phyloP scores from a whole-genome alignment of 2,888 invertebrate species.

The Tetragonula carbonaria region DNA sequence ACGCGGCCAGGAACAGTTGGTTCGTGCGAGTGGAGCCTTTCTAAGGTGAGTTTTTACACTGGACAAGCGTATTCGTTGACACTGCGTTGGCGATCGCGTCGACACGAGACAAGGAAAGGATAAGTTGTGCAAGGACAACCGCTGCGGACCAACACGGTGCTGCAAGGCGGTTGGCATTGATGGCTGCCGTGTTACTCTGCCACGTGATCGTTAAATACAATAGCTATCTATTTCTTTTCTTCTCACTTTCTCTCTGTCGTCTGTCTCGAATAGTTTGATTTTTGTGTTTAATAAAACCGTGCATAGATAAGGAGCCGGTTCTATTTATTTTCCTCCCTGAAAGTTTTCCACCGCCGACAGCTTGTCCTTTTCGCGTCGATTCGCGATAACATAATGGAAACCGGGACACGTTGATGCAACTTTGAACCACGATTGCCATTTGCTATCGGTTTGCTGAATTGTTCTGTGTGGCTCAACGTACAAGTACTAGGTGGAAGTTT shows the following conservation, averaged over 20 bases:
- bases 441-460: background rate
- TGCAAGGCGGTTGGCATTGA: constrained; percentile 57
- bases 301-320: background rate
- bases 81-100: constrained; percentile 40
- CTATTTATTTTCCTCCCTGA: background rate
- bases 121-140: constrained; percentile 58
- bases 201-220: constrained; percentile 17
- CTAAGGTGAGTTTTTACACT: constrained; percentile 32
- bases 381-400: background rate
- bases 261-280: constrained; percentile 3
- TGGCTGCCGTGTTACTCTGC: constrained; percentile 6
- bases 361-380: background rate
- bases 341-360: background rate
- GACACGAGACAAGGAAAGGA: constrained; percentile 29
- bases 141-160: constrained; percentile 9
- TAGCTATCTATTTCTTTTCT: constrained; percentile 6
- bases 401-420: constrained; percentile 1
- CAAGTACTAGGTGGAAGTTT: no score
- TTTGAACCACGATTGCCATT: background rate
- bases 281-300: constrained; percentile 8
- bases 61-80: constrained; percentile 40
- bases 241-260: background rate
- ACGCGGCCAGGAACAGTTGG: background rate
- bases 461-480: background rate
- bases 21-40: constrained; percentile 15